Evolutionary conservation across 1,140 invertebrate genomes (phyloP), one percentile per base, ranked within the genome.

Genomic region (Paraescarpia echinospica): DNA sequence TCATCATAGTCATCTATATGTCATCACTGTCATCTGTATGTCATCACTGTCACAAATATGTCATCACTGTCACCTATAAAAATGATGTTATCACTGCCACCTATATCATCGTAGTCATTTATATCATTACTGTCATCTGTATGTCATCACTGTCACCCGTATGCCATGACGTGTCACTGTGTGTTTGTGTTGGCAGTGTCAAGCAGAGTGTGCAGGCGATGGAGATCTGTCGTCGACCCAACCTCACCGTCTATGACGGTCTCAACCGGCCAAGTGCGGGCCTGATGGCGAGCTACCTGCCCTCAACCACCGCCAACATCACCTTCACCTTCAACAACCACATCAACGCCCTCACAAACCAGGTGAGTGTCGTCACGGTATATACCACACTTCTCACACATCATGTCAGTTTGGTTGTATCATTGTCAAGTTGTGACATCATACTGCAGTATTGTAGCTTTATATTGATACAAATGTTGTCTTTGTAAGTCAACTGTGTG

Each of bases 321-420:
- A 98, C 98, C 27, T 97, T 98, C 89, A 98, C 98, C 12, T 98
- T 98, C 95, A 98, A 98, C 96, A 98, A 98, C 94, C 97, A 97
- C 93, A 95, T 98, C 93, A 96, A 96, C 94, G 95, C 95, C 77
- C 93, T 96, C 18, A 96, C 96, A 92, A 96, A 95, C 92, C 96
- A 96, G 95, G 96, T 96, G 94, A 92, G 27, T 77, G 59, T 41
- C 41, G 41, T 41, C 41, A 41, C 41, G 41, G 41, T 41, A 41
- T 12, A 41, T n/a, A n/a, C n/a, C n/a, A n/a, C n/a, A 41, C 12
- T 41, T 41, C 59, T 77, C 14, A 14, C 22, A 31, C 59, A 77
- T 77, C 8, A 77, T 31, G 4, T 77, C 22, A 18, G 27, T 77
- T 18, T 77, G 2, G 59, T 27, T 77, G 59, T 77, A 4, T 77